These are phyloP conservation scores for Acanthurus lineatus DNA, from an alignment of 2,797 vertebrate species.

Conservation along the genomic window DNA sequence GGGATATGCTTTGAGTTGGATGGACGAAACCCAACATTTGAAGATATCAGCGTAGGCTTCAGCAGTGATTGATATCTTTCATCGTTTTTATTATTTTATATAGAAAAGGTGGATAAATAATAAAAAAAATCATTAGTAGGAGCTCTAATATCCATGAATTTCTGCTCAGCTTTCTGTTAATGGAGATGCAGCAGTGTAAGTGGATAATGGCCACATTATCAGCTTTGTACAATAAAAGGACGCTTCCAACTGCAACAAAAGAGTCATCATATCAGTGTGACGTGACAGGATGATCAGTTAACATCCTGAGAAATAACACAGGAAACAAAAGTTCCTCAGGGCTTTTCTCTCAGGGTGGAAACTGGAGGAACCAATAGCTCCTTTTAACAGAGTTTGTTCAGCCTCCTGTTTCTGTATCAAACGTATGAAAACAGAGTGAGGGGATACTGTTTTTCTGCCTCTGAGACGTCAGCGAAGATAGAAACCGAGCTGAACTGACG, in stretches of 20 bases:
- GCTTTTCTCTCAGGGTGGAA: conserved; percentile 1
- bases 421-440: neutral
- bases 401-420: neutral
- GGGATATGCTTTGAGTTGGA: neutral
- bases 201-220: neutral
- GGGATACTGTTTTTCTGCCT: neutral
- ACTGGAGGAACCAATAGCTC: neutral
- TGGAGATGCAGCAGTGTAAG: neutral
- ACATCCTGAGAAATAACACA: conserved; percentile 19
- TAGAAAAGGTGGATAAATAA: neutral
- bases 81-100: neutral
- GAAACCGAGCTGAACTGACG: neutral
- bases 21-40: neutral
- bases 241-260: conserved; percentile 13
- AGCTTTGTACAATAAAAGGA: neutral
- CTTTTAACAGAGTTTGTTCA: neutral
- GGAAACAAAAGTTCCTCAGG: neutral
- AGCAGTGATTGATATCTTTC: neutral
- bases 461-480: neutral
- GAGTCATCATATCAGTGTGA: conserved; percentile 19
- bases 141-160: neutral
- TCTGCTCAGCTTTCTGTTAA: neutral
- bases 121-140: neutral
- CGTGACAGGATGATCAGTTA: conserved; percentile 5
- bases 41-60: neutral